Evolutionary conservation across 2,888 invertebrate genomes (phyloP).

Genomic region (Drosophila putrida): DNA sequence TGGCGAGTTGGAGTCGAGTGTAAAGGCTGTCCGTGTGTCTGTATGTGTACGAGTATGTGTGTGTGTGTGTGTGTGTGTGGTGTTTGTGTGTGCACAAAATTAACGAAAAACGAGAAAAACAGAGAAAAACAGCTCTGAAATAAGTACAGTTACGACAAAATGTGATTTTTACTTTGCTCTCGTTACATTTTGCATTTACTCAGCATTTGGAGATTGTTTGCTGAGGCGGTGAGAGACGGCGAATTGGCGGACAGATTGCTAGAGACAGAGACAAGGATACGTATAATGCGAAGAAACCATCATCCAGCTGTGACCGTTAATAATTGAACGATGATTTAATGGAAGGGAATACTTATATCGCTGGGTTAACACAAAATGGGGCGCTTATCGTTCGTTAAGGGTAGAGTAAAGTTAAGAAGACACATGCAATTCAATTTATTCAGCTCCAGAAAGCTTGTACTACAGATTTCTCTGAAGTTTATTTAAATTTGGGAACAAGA

Average conservation of each 20-base stretch:
- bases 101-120: slow-evolving; percentile 67
- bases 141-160: slow-evolving; percentile 74
- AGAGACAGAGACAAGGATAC: not conserved
- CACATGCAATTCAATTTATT: not conserved
- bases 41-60: slow-evolving; percentile 4
- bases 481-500: not conserved
- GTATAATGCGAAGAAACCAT: not conserved
- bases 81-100: slow-evolving; percentile 60
- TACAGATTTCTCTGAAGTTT: not conserved
- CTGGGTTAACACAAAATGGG: slow-evolving; percentile 6
- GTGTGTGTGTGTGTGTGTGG: slow-evolving; percentile 26
- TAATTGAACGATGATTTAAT: slow-evolving; percentile 14
- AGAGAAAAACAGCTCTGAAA: slow-evolving; percentile 43
- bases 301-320: slow-evolving; percentile 2
- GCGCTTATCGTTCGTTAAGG: not conserved
- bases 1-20: slow-evolving; percentile 35
- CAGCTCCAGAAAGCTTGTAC: slow-evolving; percentile 1
- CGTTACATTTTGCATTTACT: slow-evolving; percentile 59
- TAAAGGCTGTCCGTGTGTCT: slow-evolving; percentile 10
- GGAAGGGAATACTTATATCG: slow-evolving; percentile 11
- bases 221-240: slow-evolving; percentile 22
- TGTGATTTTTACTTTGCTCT: slow-evolving; percentile 53
- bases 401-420: not conserved
- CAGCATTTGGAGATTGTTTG: slow-evolving; percentile 72
- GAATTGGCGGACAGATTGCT: slow-evolving; percentile 6